Evolutionary conservation across 2,113 vertebrate genomes (phyloP), one percentile per base, ranked within the genome.

Genomic region (Cranoglanis bouderius): DNA sequence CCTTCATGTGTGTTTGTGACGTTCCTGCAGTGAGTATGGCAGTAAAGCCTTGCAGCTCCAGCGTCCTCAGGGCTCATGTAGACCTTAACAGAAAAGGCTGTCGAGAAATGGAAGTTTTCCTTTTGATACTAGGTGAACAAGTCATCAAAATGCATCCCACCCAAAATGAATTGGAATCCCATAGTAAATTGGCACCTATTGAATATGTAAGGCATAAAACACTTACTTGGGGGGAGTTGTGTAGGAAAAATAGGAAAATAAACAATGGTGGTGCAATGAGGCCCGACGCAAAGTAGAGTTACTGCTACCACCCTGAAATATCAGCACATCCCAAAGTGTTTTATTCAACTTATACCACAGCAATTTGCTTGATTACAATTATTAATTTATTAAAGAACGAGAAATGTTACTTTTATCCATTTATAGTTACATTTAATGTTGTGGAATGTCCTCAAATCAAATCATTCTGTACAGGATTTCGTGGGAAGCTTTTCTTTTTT

Each of bases 1-100:
- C 88, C 87, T 90, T 89, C 85, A 89, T 86, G 90, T 86, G 65
- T 84, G 85, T 88, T 85, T 80, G 86, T 87, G 63, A 84, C 78
- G 35, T 86, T 88, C 90, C 84, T 10, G 57, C 32, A 63, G 84
- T 85, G 83, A 88, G 78, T 59, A 77, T 7, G 1, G 2, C 35
- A 43, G 55, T 72, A 49, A 83, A 88, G 49, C 63, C 65, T 32
- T 61, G 59, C 82, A 87, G 85, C 46, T 55, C 26, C 46, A 6
- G 53, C 51, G 3, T 14, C 51, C 38, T 63, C 63, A 35, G 9
- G n/a, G 51, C 61, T 77, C 67, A 24, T 59, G 51, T 87, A 70
- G 67, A 75, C 70, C 70, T 59, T 43, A 85, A 57, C 51, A 43
- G 43, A 51, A 49, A 51, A 75, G 40, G 12, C 24, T 78, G 43